A percentile compares a stretch with the other conserved stretches of the same genome.
Evolutionary conservation across 2,797 vertebrate species (phyloP).

Genomic region (Syncerus caffer): DNA sequence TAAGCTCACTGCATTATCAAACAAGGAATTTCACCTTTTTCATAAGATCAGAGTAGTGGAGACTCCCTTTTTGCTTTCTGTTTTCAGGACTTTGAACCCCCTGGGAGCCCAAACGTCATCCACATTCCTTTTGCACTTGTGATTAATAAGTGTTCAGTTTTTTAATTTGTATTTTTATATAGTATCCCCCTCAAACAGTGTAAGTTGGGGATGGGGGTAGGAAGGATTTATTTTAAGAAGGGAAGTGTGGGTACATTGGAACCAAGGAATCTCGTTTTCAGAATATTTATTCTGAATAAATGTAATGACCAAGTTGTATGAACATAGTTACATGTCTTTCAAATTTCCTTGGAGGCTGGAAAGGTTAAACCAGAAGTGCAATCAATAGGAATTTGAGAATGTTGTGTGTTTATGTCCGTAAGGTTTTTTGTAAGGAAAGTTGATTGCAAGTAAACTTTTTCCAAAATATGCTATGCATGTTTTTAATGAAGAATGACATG

Average conservation of each 20-base stretch:
- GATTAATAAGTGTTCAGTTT: conserved; percentile 61
- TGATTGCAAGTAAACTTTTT: conserved; percentile 61
- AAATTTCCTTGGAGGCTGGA: conserved; percentile 59
- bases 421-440: conserved; percentile 53
- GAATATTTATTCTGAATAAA: conserved; percentile 57
- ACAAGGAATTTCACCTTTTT: conserved; percentile 7
- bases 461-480: conserved; percentile 68
- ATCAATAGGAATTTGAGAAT: conserved; percentile 65
- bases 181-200: not conserved
- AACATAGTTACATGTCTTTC: conserved; percentile 63
- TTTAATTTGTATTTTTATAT: conserved; percentile 69
- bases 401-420: conserved; percentile 54
- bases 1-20: not conserved
- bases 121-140: conserved; percentile 62
- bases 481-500: conserved; percentile 66
- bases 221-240: conserved; percentile 47
- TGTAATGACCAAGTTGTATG: conserved; percentile 54
- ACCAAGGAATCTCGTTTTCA: conserved; percentile 37
- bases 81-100: conserved; percentile 20
- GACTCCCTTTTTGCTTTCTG: conserved; percentile 23
- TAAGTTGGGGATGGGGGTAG: not conserved
- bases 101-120: conserved; percentile 35
- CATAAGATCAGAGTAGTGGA: not conserved
- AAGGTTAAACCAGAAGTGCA: conserved; percentile 71
- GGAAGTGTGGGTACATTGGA: conserved; percentile 13